phyloP scores from a whole-genome alignment of 2,113 vertebrate species.

The Megalops atlanticus region DNA sequence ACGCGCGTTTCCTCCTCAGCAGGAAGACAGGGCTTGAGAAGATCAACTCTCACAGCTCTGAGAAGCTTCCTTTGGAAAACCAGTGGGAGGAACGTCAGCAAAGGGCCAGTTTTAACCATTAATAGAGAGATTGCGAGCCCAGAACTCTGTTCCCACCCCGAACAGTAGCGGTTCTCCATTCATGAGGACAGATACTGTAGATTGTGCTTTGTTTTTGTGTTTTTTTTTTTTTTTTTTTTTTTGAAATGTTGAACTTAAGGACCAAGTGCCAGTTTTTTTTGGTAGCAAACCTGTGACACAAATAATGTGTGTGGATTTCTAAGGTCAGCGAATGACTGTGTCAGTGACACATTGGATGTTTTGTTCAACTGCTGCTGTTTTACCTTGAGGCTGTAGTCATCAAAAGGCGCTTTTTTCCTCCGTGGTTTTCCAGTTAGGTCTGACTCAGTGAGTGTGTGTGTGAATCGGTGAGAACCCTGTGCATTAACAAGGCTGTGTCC shows the following conservation, averaged over 20 bases:
- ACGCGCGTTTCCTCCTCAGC: conserved; percentile 45
- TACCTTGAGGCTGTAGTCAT: neutral
- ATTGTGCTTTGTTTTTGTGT: neutral
- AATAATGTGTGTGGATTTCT: neutral
- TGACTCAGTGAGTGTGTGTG: neutral
- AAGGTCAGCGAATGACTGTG: neutral
- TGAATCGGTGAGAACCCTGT: too few species aligned
- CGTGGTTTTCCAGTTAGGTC: neutral
- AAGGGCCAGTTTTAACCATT: neutral
- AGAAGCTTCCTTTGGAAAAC: conserved; percentile 41
- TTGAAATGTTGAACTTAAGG: neutral
- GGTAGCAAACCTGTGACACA: neutral
- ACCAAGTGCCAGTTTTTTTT: neutral
- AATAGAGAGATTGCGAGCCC: neutral
- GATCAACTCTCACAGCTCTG: conserved; percentile 43
- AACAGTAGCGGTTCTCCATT: neutral
- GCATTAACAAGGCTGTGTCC: too few species aligned
- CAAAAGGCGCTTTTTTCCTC: neutral
- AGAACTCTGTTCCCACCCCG: neutral
- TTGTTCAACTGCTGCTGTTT: neutral
- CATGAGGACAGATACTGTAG: neutral
- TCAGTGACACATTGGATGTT: neutral
- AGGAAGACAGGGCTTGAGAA: conserved; percentile 52
- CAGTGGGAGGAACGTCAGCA: neutral
- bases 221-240: neutral